Base-by-base conservation (phyloP, 2,888 invertebrate species). In the Meliscaeva auricollis region DNA sequence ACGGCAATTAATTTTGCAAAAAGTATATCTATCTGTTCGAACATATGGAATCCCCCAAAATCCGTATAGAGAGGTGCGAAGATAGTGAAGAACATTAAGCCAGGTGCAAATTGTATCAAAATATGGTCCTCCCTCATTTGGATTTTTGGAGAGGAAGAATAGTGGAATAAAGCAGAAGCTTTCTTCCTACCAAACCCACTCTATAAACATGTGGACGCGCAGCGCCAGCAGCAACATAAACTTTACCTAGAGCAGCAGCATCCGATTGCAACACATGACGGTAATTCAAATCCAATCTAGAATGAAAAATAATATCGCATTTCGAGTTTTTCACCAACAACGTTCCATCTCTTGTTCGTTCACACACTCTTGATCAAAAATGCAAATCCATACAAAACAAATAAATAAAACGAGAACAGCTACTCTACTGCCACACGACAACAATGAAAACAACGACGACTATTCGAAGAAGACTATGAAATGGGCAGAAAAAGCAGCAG, bases 281-380 rank as follows among this genome's bases (percentile, higher is more conserved):
- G 76, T 80, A 76, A 76, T 85, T 68, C 85, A 85, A 85, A 85
- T 85, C 76, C 80, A 80, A 85, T 85, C 76, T 73, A 73, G 60
- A 73, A 85, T 76, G 76, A 76, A 76, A 80, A 85, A 81, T 73
- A 77, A 77, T 81, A 81, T 80, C 72, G 41, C 72, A 85, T 73
- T 81, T 69, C 76, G 76, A 85, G 17, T 35, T 58, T 58, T 11
- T 32, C 35, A 35, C 17, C 0, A 41, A 0, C 11, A 41, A 15
- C 17, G 46, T 15, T 15, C 75, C n/a, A n/a, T n/a, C n/a, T n/a
- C n/a, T n/a, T n/a, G 62, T 54, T 73, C 85, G 68, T 85, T 80
- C 68, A 64, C 80, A 81, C 81, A 64, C 80, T 80, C 66, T 60
- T 77, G 81, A 85, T 85, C 81, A 81, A 68, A 77, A 77, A 85